These are phyloP conservation scores for Semnopithecus entellus DNA, from an alignment of 2,113 vertebrate species.

Conservation along the genomic window DNA sequence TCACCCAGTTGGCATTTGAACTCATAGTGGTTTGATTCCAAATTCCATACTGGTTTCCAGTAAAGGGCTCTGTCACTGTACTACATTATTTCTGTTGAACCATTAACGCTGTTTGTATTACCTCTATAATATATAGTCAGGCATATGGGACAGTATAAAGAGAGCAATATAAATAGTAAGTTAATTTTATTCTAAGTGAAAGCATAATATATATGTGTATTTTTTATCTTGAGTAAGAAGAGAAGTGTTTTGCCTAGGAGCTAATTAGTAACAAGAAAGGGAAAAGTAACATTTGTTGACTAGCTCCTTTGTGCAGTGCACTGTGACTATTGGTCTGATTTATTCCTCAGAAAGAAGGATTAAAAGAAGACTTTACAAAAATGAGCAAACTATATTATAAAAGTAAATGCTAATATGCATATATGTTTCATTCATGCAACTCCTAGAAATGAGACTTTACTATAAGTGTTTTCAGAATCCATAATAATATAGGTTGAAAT, in stretches of 20 bases:
- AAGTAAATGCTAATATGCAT: background rate
- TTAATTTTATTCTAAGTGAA: slow-evolving; percentile 18
- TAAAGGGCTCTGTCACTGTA: background rate
- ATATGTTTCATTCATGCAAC: background rate
- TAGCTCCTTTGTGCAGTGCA: background rate
- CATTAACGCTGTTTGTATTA: slow-evolving; percentile 1
- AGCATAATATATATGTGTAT: background rate
- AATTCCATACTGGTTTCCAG: background rate
- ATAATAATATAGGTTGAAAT: background rate
- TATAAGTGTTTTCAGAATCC: background rate
- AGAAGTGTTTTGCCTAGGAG: background rate
- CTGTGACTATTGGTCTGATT: background rate
- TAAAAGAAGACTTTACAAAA: background rate
- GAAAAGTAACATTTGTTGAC: background rate
- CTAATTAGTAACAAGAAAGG: background rate
- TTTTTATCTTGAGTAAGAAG: background rate
- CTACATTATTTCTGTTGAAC: slow-evolving; percentile 12
- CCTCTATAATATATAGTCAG: background rate
- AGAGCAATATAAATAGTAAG: background rate
- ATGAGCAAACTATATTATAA: background rate
- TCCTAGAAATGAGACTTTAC: slow-evolving; percentile 43
- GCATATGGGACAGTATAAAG: background rate
- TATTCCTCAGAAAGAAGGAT: background rate
- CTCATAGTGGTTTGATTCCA: background rate
- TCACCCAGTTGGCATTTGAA: background rate